phyloP scores from a whole-genome alignment of 1,140 invertebrate species.

The Charaxes varanes region DNA sequence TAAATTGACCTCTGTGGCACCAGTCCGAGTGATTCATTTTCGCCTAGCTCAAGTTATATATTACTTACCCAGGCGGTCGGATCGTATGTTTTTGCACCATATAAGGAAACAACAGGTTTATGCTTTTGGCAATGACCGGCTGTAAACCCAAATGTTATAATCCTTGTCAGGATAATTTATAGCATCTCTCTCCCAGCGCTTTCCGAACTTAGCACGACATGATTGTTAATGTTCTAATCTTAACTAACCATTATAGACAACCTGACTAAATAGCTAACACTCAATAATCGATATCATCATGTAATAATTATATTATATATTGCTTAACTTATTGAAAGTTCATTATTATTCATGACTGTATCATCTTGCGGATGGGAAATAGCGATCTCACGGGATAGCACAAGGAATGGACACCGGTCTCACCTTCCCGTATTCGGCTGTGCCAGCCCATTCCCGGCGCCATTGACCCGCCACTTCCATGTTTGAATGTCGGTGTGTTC shows the following conservation, averaged over 20 bases:
- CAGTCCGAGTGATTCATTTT: constrained; percentile 40
- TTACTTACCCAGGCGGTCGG: constrained; percentile 33
- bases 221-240: too few relatives aligned
- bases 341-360: too few relatives aligned
- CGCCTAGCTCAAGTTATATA: constrained; percentile 34
- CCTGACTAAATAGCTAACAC: too few relatives aligned
- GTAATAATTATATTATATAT: too few relatives aligned
- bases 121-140: constrained; percentile 61
- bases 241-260: too few relatives aligned
- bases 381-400: too few relatives aligned
- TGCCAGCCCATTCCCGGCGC: constrained; percentile 64
- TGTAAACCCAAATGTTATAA: constrained; percentile 25
- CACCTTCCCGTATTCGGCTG: constrained; percentile 70
- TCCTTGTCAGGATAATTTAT: constrained; percentile 15
- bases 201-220: too few relatives aligned
- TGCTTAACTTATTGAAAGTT: too few relatives aligned
- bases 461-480: constrained; percentile 69
- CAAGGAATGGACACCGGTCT: constrained; percentile 17
- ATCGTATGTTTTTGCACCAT: constrained; percentile 53
- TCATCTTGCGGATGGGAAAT: too few relatives aligned
- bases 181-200: too few relatives aligned
- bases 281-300: too few relatives aligned
- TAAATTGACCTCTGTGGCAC: constrained; percentile 44
- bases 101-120: constrained; percentile 60
- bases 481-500: constrained; percentile 26